Evolutionary conservation across 2,797 vertebrate genomes (phyloP).

Genomic region (Lutjanus argentimaculatus): DNA sequence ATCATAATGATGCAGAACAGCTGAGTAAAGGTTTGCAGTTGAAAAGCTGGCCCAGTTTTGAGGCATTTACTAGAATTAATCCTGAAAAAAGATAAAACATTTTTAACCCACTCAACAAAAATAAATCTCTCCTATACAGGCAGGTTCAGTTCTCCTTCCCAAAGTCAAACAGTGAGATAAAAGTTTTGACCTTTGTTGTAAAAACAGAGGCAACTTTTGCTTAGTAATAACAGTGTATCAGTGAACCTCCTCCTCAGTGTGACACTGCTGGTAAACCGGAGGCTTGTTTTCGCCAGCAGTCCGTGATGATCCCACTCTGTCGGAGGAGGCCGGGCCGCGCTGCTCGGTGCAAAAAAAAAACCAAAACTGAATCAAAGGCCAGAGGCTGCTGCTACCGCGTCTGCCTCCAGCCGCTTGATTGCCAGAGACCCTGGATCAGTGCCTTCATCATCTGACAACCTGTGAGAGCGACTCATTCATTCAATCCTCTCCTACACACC

Average conservation of each 20-base stretch:
- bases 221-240: conserved; percentile 17
- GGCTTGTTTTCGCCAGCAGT: conserved; percentile 44
- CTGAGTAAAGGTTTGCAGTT: neutral
- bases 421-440: conserved; percentile 54
- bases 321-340: conserved; percentile 33
- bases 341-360: neutral
- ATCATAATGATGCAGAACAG: neutral
- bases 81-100: too few species aligned
- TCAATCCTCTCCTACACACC: conserved; percentile 62
- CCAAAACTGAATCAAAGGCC: conserved; percentile 48
- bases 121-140: too few species aligned
- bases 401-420: conserved; percentile 41
- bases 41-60: neutral
- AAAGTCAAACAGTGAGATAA: neutral
- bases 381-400: conserved; percentile 37
- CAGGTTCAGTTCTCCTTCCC: neutral
- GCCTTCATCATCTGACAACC: conserved; percentile 60
- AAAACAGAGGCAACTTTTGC: conserved; percentile 25
- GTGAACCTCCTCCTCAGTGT: conserved; percentile 43
- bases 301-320: conserved; percentile 38
- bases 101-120: neutral
- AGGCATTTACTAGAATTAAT: neutral
- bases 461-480: conserved; percentile 64
- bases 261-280: conserved; percentile 39
- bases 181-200: conserved; percentile 6